These are phyloP conservation scores for Oryctes rhinoceros DNA, from an alignment of 1,140 invertebrate species.

Conservation along the genomic window DNA sequence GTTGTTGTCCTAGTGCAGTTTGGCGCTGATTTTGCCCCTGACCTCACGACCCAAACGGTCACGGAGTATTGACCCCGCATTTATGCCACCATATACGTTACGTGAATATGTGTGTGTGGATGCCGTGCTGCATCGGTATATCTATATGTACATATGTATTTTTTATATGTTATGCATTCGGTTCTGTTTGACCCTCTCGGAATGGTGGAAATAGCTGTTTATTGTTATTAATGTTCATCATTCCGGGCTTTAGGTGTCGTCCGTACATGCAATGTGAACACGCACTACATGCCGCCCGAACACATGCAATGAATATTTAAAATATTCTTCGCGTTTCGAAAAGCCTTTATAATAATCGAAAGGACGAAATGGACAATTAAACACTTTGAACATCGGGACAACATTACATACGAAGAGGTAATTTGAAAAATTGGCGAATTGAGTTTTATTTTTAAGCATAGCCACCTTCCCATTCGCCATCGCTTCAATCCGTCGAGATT, in stretches of 20 bases:
- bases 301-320: neutral
- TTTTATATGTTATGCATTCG: conserved; percentile 25
- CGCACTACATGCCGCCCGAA: neutral
- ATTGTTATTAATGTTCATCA: conserved; percentile 1
- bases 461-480: too few relatives aligned
- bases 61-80: conserved; percentile 31
- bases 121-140: neutral
- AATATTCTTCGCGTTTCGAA: too few relatives aligned
- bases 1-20: conserved; percentile 36
- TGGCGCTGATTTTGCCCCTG: conserved; percentile 30
- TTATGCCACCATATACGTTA: conserved; percentile 29
- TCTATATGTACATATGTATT: neutral
- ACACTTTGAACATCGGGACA: neutral
- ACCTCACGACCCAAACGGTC: conserved; percentile 31
- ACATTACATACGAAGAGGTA: too few relatives aligned
- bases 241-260: neutral
- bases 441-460: too few relatives aligned
- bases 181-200: neutral
- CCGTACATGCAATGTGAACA: neutral
- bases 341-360: neutral
- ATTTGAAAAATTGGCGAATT: too few relatives aligned
- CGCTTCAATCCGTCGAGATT: too few relatives aligned
- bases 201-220: conserved; percentile 10
- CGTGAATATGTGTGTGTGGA: conserved; percentile 3
- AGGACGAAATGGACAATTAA: neutral